Evolutionary conservation across 2,797 vertebrate genomes (phyloP).

Genomic region (Dermochelys coriacea): DNA sequence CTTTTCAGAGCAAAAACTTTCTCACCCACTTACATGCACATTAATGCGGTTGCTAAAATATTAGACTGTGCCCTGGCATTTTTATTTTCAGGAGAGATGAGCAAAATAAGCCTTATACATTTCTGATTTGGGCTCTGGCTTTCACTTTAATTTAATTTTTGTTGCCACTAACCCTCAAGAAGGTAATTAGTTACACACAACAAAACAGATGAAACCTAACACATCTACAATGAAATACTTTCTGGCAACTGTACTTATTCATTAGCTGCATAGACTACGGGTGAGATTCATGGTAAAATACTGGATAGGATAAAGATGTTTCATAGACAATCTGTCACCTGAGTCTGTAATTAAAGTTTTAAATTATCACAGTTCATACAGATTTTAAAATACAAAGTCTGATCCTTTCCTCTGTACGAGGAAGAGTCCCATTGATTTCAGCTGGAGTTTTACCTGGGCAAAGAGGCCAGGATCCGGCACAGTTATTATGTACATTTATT

Average conservation of each 20-base stretch:
- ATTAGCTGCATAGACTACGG: slow-evolving; percentile 32
- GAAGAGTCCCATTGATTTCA: slow-evolving; percentile 33
- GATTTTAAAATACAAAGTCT: slow-evolving; percentile 46
- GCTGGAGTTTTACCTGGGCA: neutral
- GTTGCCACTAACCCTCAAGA: slow-evolving; percentile 47
- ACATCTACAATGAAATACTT: slow-evolving; percentile 47
- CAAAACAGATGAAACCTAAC: slow-evolving; percentile 49
- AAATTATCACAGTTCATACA: slow-evolving; percentile 70
- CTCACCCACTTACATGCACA: slow-evolving; percentile 53
- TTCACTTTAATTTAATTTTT: slow-evolving; percentile 64
- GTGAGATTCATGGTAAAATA: slow-evolving; percentile 64
- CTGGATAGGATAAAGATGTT: slow-evolving; percentile 60
- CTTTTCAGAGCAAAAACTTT: slow-evolving; percentile 50
- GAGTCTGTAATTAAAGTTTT: slow-evolving; percentile 75
- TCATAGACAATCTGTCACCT: slow-evolving; percentile 66
- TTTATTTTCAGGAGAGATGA: slow-evolving; percentile 67
- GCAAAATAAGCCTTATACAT: slow-evolving; percentile 37
- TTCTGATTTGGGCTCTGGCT: slow-evolving; percentile 33
- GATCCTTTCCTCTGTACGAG: slow-evolving; percentile 1
- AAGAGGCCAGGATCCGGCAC: slow-evolving; percentile 10
- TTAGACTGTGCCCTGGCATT: slow-evolving; percentile 49
- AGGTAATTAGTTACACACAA: slow-evolving; percentile 57
- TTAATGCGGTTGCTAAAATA: slow-evolving; percentile 60
- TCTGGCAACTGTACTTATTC: slow-evolving; percentile 23
- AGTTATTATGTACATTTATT: slow-evolving; percentile 58